These are phyloP conservation scores for Harpalus rubripes DNA, from an alignment of 2,888 invertebrate genomes.

Conservation along the genomic window DNA sequence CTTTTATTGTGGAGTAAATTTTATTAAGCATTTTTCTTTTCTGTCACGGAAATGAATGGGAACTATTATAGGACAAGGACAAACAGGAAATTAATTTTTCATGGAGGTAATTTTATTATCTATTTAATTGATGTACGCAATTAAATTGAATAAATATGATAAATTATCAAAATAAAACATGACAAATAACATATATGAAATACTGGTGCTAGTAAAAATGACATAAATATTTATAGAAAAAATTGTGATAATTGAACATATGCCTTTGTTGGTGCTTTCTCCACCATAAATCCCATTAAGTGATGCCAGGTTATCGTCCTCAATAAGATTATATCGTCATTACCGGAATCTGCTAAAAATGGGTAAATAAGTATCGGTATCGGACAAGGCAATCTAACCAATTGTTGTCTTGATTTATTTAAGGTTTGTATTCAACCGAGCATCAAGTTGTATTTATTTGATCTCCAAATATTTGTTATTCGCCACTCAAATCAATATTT, in stretches of 20 bases:
- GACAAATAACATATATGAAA: background rate
- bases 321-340: too few species aligned
- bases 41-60: conserved; percentile 7
- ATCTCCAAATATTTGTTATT: too few species aligned
- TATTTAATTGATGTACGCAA: background rate
- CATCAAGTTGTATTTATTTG: too few species aligned
- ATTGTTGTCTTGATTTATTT: too few species aligned
- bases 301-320: too few species aligned
- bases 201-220: background rate
- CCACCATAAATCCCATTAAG: too few species aligned
- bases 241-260: background rate
- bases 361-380: too few species aligned
- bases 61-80: background rate
- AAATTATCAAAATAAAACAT: background rate
- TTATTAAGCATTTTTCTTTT: background rate
- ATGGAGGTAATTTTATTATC: background rate
- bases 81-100: conserved; percentile 1
- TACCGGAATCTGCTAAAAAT: too few species aligned
- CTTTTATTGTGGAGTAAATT: conserved; percentile 22
- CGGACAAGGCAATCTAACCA: too few species aligned
- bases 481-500: too few species aligned
- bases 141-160: background rate
- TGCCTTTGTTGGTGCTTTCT: too few species aligned
- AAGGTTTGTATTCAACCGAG: too few species aligned
- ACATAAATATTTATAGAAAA: background rate